A percentile compares a stretch with the other conserved stretches of the same genome.
Conservation (phyloP, 2,888 invertebrate genomes). For the Acrocyrtus sp. region DNA sequence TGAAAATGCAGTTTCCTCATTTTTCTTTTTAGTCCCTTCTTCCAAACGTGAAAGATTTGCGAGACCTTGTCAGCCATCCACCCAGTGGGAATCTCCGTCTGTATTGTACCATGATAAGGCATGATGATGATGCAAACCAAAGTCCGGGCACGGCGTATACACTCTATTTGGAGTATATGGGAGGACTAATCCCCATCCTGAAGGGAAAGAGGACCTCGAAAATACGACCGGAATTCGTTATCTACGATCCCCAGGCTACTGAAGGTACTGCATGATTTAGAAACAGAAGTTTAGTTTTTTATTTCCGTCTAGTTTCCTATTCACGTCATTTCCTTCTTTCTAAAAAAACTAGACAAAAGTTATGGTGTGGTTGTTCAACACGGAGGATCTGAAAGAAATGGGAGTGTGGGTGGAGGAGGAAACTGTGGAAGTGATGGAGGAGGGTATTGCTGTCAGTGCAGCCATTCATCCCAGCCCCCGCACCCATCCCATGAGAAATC, state of each 20-base stretch:
- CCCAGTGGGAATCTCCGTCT: conserved; percentile 85
- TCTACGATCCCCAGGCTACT: conserved; percentile 87
- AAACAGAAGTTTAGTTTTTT: background rate
- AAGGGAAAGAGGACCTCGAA: conserved; percentile 97
- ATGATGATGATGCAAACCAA: conserved; percentile 79
- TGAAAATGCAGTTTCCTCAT: background rate
- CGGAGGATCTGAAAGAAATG: conserved; percentile 2
- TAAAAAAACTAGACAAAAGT: conserved; percentile 3
- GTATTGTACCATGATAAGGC: conserved; percentile 97
- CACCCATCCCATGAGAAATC: too few relatives aligned
- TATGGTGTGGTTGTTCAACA: conserved; percentile 34
- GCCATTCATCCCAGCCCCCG: conserved; percentile 16
- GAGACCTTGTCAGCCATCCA: conserved; percentile 93
- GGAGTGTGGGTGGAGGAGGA: conserved; percentile 1
- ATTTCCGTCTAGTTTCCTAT: background rate
- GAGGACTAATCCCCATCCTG: conserved; percentile 91
- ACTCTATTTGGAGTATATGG: conserved; percentile 93
- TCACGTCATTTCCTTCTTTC: background rate
- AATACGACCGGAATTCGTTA: conserved; percentile 97
- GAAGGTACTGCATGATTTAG: too few relatives aligned
- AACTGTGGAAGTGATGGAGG: conserved; percentile 35
- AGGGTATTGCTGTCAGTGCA: conserved; percentile 24
- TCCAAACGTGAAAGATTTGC: conserved; percentile 85
- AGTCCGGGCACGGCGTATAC: conserved; percentile 78
- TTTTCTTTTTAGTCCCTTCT: conserved; percentile 82